phyloP scores from a whole-genome alignment of 2,888 invertebrate species.

The Folsomia candida region DNA sequence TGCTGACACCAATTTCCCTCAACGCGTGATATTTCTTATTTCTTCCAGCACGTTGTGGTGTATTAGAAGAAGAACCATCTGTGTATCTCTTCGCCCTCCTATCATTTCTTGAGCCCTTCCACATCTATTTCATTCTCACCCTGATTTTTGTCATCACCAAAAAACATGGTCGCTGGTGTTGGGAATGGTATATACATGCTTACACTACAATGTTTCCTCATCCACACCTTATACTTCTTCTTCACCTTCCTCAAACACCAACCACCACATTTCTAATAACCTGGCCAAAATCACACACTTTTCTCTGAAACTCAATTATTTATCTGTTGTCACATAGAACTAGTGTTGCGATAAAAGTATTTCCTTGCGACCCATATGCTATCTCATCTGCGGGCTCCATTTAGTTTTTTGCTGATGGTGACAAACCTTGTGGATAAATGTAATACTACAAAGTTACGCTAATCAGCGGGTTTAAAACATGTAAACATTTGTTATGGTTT shows the following conservation, averaged over 20 bases:
- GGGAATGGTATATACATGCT: not conserved
- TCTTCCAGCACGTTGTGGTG: conserved; percentile 1
- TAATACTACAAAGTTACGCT: too few relatives aligned
- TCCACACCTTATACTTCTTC: not conserved
- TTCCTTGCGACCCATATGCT: too few relatives aligned
- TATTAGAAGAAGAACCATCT: not conserved
- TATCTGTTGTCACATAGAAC: not conserved
- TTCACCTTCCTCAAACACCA: not conserved
- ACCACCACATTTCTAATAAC: too few relatives aligned
- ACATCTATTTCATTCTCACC: conserved; percentile 23
- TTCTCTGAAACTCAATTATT: too few relatives aligned
- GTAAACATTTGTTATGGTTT: too few relatives aligned
- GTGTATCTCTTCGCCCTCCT: conserved; percentile 7
- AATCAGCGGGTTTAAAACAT: too few relatives aligned
- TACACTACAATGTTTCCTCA: too few relatives aligned
- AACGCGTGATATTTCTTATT: not conserved
- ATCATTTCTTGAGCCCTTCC: conserved; percentile 7
- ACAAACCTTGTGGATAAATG: too few relatives aligned
- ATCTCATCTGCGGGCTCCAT: too few relatives aligned
- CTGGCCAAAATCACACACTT: not conserved
- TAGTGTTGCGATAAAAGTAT: not conserved
- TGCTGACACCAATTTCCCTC: not conserved
- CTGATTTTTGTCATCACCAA: conserved; percentile 23
- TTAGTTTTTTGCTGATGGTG: too few relatives aligned
- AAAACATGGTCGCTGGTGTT: conserved; percentile 8